phyloP scores from a whole-genome alignment of 2,888 invertebrate species.

The Limnephilus marmoratus region DNA sequence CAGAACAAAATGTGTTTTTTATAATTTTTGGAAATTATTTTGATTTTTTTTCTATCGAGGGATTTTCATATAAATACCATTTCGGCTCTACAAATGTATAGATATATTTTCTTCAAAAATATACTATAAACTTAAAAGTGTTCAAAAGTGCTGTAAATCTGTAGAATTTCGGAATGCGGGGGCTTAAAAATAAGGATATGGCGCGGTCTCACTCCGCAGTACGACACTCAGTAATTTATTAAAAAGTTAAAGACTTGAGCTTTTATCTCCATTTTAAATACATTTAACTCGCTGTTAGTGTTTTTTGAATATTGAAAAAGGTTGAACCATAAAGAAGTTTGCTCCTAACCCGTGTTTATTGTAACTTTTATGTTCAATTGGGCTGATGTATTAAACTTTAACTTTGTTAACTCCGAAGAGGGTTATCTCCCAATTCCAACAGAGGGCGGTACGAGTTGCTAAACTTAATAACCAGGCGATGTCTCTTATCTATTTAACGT shows the following conservation, averaged over 20 bases:
- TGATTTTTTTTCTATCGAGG: too few species aligned
- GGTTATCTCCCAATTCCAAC: constrained; percentile 13
- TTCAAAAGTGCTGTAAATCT: too few species aligned
- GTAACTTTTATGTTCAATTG: constrained; percentile 31
- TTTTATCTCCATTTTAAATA: neutral
- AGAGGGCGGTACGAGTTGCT: constrained; percentile 10
- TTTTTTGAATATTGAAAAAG: neutral
- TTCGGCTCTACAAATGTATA: too few species aligned
- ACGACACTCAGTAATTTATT: neutral
- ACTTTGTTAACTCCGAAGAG: constrained; percentile 18
- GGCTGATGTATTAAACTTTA: constrained; percentile 32
- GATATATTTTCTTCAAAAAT: too few species aligned
- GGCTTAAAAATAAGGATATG: too few species aligned
- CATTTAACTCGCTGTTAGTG: neutral
- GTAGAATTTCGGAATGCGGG: too few species aligned
- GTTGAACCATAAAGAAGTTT: neutral
- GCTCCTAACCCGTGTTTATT: constrained; percentile 4
- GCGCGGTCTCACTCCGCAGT: neutral
- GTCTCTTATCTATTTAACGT: constrained; percentile 8
- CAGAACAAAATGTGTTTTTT: too few species aligned
- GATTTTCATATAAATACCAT: too few species aligned
- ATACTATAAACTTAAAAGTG: too few species aligned
- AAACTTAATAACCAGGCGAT: constrained; percentile 26
- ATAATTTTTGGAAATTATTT: too few species aligned
- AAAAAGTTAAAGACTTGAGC: neutral